A percentile compares a stretch with the other conserved stretches of the same genome.
phyloP scores from a whole-genome alignment of 2,113 vertebrate species.

The Micromys minutus region DNA sequence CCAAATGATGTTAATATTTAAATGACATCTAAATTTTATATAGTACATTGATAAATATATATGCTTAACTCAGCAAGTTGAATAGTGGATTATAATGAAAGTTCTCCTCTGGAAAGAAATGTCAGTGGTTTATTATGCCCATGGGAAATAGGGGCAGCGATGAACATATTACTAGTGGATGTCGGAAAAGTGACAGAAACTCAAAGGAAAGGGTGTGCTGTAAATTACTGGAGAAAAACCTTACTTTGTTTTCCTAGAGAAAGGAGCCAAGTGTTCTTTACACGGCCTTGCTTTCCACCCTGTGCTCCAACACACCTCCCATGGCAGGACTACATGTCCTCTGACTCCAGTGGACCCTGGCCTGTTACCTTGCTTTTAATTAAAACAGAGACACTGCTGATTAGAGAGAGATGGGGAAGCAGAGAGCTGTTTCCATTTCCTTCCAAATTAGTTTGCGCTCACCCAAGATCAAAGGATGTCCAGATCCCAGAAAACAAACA shows the following conservation, averaged over 20 bases:
- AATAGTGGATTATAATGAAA: neutral
- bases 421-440: slow-evolving; percentile 47
- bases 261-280: slow-evolving; percentile 18
- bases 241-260: slow-evolving; percentile 37
- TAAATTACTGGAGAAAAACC: slow-evolving; percentile 35
- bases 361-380: slow-evolving; percentile 63
- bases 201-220: slow-evolving; percentile 27
- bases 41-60: neutral
- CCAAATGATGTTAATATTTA: neutral
- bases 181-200: neutral
- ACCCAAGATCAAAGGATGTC: slow-evolving; percentile 55
- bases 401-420: slow-evolving; percentile 61
- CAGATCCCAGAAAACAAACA: slow-evolving; percentile 60
- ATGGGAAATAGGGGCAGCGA: neutral
- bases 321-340: neutral
- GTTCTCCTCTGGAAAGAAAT: neutral
- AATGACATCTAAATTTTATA: neutral
- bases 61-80: neutral
- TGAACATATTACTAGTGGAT: neutral
- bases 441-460: slow-evolving; percentile 59
- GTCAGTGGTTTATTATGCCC: neutral
- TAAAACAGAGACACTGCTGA: slow-evolving; percentile 58
- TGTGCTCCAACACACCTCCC: neutral
- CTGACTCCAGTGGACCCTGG: slow-evolving; percentile 20
- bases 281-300: slow-evolving; percentile 1